Evolutionary conservation across 2,888 invertebrate species (phyloP).

Genomic region (Dolichomitus sp.): DNA sequence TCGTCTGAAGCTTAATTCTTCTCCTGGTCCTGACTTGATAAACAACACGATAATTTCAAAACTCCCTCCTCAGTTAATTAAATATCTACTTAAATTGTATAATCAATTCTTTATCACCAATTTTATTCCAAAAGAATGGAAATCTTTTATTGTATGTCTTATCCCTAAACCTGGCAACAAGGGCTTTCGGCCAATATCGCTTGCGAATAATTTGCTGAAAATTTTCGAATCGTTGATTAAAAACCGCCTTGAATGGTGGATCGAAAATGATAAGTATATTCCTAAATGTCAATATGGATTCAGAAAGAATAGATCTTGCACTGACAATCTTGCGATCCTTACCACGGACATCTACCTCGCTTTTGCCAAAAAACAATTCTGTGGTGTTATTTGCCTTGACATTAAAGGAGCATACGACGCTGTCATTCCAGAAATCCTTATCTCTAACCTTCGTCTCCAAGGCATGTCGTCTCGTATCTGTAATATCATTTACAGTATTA

Average conservation of each 20-base stretch:
- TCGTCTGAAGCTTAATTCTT: not conserved
- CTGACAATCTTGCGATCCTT: no score
- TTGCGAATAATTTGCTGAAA: slow-evolving; percentile 62
- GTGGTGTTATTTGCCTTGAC: no score
- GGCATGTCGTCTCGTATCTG: slow-evolving; percentile 1
- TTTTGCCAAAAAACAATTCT: no score
- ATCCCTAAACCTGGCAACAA: slow-evolving; percentile 22
- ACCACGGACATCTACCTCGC: no score
- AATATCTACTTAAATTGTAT: not conserved
- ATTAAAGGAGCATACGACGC: no score
- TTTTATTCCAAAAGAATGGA: slow-evolving; percentile 4
- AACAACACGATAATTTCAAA: slow-evolving; percentile 27
- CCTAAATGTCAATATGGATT: not conserved
- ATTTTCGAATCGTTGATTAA: slow-evolving; percentile 36
- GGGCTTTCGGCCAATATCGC: slow-evolving; percentile 55
- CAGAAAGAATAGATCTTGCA: no score
- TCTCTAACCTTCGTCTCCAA: not conserved
- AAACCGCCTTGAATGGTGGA: not conserved
- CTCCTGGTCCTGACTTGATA: not conserved
- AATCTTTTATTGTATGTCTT: not conserved
- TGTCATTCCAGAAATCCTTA: not conserved
- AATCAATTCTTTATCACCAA: not conserved
- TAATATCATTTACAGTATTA: not conserved
- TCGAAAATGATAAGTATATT: not conserved
- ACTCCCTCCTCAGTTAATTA: not conserved